Evolutionary conservation across 30 jellyfish, hydroid and myxozoan genomes (phyloP).

Genomic region (Sanderia malayensis): DNA sequence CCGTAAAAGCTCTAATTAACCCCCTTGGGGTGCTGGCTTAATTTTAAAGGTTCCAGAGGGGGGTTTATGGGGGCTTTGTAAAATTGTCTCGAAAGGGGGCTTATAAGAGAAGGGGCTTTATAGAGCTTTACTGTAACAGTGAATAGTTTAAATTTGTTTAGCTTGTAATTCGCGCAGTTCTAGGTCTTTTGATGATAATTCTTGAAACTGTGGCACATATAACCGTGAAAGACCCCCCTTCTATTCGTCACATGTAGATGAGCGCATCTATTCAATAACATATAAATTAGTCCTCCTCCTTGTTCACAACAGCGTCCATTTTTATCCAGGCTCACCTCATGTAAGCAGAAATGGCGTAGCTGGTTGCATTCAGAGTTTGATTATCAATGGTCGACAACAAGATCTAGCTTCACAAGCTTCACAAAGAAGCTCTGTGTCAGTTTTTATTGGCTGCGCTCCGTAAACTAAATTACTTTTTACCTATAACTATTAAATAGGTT

Average conservation of each 20-base stretch:
- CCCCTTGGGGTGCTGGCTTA: too few species aligned
- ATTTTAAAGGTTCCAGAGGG: neutral
- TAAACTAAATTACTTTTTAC: too few species aligned
- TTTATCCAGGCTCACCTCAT: constrained; percentile 35
- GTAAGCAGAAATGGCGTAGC: constrained; percentile 24
- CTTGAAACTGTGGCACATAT: too few species aligned
- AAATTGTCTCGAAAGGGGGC: neutral
- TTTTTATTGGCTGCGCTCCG: constrained; percentile 32
- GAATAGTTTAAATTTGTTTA: neutral
- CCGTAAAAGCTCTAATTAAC: too few species aligned
- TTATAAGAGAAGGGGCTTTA: neutral
- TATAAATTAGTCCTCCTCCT: too few species aligned
- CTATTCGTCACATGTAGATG: too few species aligned
- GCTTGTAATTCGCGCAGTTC: too few species aligned
- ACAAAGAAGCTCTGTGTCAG: constrained; percentile 17
- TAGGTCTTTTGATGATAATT: too few species aligned
- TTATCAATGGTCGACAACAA: constrained; percentile 22
- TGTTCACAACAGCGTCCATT: too few species aligned
- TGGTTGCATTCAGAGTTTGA: constrained; percentile 43
- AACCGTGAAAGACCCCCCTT: too few species aligned
- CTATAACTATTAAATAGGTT: too few species aligned
- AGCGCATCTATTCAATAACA: too few species aligned
- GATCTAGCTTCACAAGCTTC: constrained; percentile 51
- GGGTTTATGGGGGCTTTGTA: neutral
- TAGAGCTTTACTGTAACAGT: neutral